phyloP scores from a whole-genome alignment of 2,113 vertebrate species.

The Atractosteus spatula region DNA sequence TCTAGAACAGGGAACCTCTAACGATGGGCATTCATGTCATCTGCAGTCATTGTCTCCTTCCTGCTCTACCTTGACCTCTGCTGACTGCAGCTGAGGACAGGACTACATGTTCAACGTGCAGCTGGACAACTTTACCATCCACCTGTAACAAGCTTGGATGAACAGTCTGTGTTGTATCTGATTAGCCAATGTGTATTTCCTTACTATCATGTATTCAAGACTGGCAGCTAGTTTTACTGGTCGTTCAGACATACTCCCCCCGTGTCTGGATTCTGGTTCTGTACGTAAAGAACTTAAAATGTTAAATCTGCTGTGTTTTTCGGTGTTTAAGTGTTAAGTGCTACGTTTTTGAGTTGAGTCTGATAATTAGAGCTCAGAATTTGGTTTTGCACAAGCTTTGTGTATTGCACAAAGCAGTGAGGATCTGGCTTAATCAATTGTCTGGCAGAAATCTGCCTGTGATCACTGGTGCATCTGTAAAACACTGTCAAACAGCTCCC shows the following conservation, averaged over 20 bases:
- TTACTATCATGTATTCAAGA: slow-evolving; percentile 37
- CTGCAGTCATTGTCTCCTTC: not conserved
- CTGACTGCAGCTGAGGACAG: not conserved
- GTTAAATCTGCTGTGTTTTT: not conserved
- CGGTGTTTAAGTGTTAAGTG: not conserved
- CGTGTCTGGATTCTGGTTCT: slow-evolving; percentile 16
- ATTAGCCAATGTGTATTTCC: slow-evolving; percentile 23
- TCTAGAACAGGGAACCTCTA: not conserved
- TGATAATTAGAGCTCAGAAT: not conserved
- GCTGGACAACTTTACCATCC: slow-evolving; percentile 10
- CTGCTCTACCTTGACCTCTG: not conserved
- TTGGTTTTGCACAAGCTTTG: slow-evolving; percentile 23
- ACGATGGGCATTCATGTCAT: not conserved
- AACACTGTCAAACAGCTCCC: slow-evolving; percentile 2
- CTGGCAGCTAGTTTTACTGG: slow-evolving; percentile 55
- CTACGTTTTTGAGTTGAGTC: not conserved
- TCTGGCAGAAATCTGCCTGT: slow-evolving; percentile 28
- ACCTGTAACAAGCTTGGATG: not conserved
- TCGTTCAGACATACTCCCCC: slow-evolving; percentile 2
- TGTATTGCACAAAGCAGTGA: slow-evolving; percentile 36
- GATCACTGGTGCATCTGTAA: slow-evolving; percentile 4
- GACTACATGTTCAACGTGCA: not conserved
- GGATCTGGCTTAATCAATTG: slow-evolving; percentile 34
- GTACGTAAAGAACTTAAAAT: slow-evolving; percentile 8
- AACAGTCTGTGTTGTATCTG: slow-evolving; percentile 9